Base-by-base conservation (phyloP, 2,113 vertebrate species). In the Arothron firmamentum region DNA sequence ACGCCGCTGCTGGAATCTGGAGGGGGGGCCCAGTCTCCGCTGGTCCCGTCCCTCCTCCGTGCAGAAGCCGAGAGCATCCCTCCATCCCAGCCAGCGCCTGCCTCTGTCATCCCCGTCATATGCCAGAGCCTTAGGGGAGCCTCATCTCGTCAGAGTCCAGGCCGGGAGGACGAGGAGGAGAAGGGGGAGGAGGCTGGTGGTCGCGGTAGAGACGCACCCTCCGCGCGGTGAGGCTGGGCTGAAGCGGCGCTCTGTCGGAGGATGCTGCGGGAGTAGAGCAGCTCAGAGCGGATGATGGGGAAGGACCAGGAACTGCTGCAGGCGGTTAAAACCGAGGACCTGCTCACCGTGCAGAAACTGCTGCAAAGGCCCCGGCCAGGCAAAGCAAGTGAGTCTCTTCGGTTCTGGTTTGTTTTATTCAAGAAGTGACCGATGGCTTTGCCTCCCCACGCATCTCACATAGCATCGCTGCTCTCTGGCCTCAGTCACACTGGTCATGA, bases 291-390 rank as follows among this genome's bases (percentile, higher is more conserved):
- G 89, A 93, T 89, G 89, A 97, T 97, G 94, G 95, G 95, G 89
- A 96, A 96, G 89, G 95, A 97, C 89, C 95, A 96, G 90, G 95
- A 97, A 87, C 91, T 97, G 90, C 93, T 97, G 87, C 94, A 96
- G 90, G 95, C 95, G 81, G 95, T 97, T 83, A 97, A 97, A 90
- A 94, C 93, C 85, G 95, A 97, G 92, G 95, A 97, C 90, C 83
- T 96, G 82, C 90, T 94, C 80, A 92, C 94, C 80, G 95, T 95
- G 81, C 95, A 97, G 92, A 94, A 95, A 90, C 93, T 97, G 89
- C 92, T 97, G 92, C 94, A 96, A 87, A 95, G 95, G 94, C 94
- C 94, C 78, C 92, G 92, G 81, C 93, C 94, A 13, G 95, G 95
- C 78, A 96, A 95, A 92, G 93, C 94, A 90, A 97, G 94, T 97